Base-by-base conservation (phyloP, 2,888 invertebrate genomes). In the Clunio marinus region DNA sequence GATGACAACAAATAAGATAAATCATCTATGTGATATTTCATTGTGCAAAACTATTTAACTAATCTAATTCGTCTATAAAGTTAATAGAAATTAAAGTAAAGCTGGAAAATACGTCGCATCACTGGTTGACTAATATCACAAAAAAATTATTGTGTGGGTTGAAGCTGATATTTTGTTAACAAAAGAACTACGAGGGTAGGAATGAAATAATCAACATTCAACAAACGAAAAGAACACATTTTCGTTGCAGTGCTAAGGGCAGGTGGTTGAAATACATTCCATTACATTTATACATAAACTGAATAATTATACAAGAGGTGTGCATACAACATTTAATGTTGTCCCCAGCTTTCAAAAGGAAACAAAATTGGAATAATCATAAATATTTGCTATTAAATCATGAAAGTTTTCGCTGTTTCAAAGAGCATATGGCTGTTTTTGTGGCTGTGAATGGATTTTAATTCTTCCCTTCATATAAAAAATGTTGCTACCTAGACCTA, bases 351-450 rank as follows among this genome's bases (percentile, higher is more conserved):
- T n/a, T 41, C n/a, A 8, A 32, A 32, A 32, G 32, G 8, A 32
- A n/a, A n/a, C 41, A 41, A 32, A 41, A 10, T 15, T 17, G 51
- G 51, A 51, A 51, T 51, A 51, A 20, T 51, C 51, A 51, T 51
- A 51, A 51, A 51, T 51, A 51, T 51, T 51, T 51, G 51, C 51
- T 51, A 17, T n/a, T 5, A 41, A 41, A 41, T 41, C 41, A 41
- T 5, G 3, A n/a, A 41, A 41, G 15, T n/a, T n/a, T n/a, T n/a
- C n/a, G 41, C n/a, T 41, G 10, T 41, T 10, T 41, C 41, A 41
- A n/a, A 15, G 2, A 41, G 41, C 41, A 41, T 41, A 41, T 41
- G 41, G 41, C 41, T n/a, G 2, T 3, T n/a, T 5, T 41, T 2
- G 41, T 41, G 10, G 41, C n/a, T 41, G 4, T n/a, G n/a, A n/a